Conservation (phyloP, 1,140 invertebrate species). For the Conopomorpha cramerella region DNA sequence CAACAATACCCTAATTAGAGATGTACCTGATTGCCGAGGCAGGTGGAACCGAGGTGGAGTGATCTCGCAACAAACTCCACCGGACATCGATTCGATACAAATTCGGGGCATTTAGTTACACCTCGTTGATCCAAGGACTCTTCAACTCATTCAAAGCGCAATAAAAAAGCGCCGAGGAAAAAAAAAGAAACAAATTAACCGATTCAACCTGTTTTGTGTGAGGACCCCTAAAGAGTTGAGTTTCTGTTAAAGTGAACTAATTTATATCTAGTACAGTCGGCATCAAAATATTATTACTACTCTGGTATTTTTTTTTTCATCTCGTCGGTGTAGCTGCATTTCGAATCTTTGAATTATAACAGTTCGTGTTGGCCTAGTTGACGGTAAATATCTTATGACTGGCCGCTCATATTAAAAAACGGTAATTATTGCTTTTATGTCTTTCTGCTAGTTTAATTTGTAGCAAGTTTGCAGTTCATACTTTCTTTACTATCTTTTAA, state of each 20-base stretch:
- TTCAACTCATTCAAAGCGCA: slow-evolving; percentile 37
- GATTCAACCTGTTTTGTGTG: slow-evolving; percentile 39
- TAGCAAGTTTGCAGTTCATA: too few species aligned
- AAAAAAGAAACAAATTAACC: slow-evolving; percentile 50
- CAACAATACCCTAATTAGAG: slow-evolving; percentile 44
- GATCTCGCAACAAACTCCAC: slow-evolving; percentile 21
- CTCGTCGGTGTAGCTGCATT: too few species aligned
- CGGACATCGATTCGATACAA: slow-evolving; percentile 56
- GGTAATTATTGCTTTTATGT: too few species aligned
- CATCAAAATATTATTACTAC: too few species aligned
- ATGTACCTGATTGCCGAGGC: slow-evolving; percentile 27
- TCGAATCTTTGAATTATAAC: too few species aligned
- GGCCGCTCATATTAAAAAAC: too few species aligned
- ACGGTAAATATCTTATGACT: too few species aligned
- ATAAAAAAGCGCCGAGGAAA: slow-evolving; percentile 35
- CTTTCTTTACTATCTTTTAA: too few species aligned
- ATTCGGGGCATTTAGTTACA: slow-evolving; percentile 54
- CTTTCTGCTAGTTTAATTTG: too few species aligned
- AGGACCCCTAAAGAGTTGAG: slow-evolving; percentile 51
- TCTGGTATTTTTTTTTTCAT: too few species aligned
- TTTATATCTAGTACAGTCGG: slow-evolving; percentile 48
- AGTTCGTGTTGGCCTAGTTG: too few species aligned
- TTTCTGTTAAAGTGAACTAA: slow-evolving; percentile 45
- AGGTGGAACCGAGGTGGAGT: slow-evolving; percentile 38
- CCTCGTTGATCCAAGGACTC: slow-evolving; percentile 57